Conservation (phyloP, 2,797 vertebrate genomes). For the Danionella dracula region DNA sequence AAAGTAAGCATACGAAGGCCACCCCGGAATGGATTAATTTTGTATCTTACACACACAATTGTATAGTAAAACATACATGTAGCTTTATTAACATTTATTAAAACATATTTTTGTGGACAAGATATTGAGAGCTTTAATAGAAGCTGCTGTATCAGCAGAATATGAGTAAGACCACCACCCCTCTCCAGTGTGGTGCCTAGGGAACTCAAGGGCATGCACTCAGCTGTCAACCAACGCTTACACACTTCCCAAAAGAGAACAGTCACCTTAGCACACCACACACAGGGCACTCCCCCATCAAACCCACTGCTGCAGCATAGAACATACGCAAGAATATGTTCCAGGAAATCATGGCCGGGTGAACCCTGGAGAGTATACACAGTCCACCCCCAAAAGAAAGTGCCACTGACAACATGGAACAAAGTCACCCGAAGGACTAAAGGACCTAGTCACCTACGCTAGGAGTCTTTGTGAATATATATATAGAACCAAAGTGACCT, state of each 20-base stretch:
- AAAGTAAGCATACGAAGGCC: no score
- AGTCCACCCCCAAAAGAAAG: neutral
- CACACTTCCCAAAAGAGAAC: conserved; percentile 36
- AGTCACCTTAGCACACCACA: conserved; percentile 32
- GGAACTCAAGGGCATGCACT: conserved; percentile 74
- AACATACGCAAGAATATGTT: neutral
- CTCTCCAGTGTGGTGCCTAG: conserved; percentile 55
- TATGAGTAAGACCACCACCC: conserved; percentile 49
- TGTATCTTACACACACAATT: no score
- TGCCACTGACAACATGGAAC: neutral
- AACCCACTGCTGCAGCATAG: neutral
- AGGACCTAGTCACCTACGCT: neutral
- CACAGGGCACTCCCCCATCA: conserved; percentile 11
- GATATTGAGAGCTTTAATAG: no score
- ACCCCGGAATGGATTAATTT: no score
- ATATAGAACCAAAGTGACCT: conserved; percentile 2
- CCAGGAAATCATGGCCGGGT: neutral
- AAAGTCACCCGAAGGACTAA: conserved; percentile 26
- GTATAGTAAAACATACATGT: no score
- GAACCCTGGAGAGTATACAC: neutral
- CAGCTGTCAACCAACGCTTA: conserved; percentile 56
- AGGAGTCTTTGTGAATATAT: neutral
- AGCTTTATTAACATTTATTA: no score
- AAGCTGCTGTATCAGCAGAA: conserved; percentile 78
- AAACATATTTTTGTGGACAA: no score